Conservation (phyloP, 2,113 vertebrate genomes). For the Trinectes maculatus region DNA sequence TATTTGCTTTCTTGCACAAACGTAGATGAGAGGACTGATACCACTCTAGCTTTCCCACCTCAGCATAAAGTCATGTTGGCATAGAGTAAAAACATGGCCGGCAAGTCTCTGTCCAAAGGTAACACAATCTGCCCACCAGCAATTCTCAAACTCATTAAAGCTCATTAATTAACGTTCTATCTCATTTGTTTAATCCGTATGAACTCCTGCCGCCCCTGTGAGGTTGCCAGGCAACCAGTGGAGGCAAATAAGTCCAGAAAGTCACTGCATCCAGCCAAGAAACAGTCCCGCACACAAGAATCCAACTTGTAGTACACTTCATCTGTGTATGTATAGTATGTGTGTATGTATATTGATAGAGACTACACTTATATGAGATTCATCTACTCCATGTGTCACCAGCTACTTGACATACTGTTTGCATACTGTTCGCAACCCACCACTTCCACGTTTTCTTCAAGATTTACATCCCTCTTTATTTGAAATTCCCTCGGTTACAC, state of each 20-base stretch:
- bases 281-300: not conserved
- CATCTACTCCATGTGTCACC: not conserved
- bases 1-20: not conserved
- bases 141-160: not conserved
- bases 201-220: not conserved
- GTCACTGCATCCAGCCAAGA: not conserved
- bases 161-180: not conserved
- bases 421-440: slow-evolving; percentile 16
- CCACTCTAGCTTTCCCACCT: slow-evolving; percentile 5
- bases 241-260: slow-evolving; percentile 1
- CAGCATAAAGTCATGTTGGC: slow-evolving; percentile 3
- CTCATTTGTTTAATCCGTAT: not conserved
- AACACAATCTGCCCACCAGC: too few species aligned
- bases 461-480: not conserved
- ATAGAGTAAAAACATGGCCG: not conserved
- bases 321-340: too few species aligned
- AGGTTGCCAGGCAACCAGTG: slow-evolving; percentile 5
- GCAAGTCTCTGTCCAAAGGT: not conserved
- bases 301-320: not conserved
- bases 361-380: not conserved
- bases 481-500: slow-evolving; percentile 13
- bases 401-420: slow-evolving; percentile 5
- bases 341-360: too few species aligned
- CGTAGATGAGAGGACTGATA: not conserved
- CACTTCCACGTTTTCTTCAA: not conserved